A percentile compares a stretch with the other conserved stretches of the same genome.
Evolutionary conservation across 2,888 invertebrate genomes (phyloP).

Genomic region (Salpingus planirostris): DNA sequence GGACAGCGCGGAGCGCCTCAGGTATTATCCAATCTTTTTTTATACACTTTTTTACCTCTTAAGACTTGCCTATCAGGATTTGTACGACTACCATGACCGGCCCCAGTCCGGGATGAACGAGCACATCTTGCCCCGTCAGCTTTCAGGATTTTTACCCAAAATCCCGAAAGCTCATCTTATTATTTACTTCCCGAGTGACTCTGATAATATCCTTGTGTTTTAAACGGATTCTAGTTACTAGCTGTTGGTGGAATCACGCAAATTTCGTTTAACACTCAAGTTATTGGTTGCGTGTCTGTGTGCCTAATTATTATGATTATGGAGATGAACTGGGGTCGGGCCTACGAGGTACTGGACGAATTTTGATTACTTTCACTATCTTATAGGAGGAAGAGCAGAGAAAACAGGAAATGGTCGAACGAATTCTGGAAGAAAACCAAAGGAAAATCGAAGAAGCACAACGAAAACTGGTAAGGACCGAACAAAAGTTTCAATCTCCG

Average conservation of each 20-base stretch:
- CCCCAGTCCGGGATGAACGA: constrained; percentile 26
- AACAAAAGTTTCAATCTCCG: too few relatives aligned
- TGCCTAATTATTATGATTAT: too few relatives aligned
- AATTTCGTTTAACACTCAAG: too few relatives aligned
- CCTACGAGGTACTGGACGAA: constrained; percentile 29
- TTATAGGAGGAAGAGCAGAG: constrained; percentile 95
- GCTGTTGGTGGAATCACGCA: too few relatives aligned
- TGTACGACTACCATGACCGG: constrained; percentile 25
- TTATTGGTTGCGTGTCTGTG: too few relatives aligned
- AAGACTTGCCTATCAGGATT: constrained; percentile 30
- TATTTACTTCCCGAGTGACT: constrained; percentile 2
- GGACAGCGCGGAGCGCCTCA: constrained; percentile 43
- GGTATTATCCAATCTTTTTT: constrained; percentile 53
- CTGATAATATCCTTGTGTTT: too few relatives aligned
- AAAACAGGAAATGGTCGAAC: constrained; percentile 91
- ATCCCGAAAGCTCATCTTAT: too few relatives aligned
- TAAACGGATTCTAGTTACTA: too few relatives aligned
- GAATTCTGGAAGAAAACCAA: constrained; percentile 96
- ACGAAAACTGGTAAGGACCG: constrained; percentile 75
- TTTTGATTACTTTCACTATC: constrained; percentile 46
- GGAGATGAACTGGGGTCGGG: constrained; percentile 32
- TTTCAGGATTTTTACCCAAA: too few relatives aligned
- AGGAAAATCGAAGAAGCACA: constrained; percentile 95
- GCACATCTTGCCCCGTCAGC: too few relatives aligned
- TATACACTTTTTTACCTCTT: constrained; percentile 42